Evolutionary conservation across 1,140 invertebrate genomes (phyloP), one percentile per base, ranked within the genome.

Genomic region (Zophobas morio): DNA sequence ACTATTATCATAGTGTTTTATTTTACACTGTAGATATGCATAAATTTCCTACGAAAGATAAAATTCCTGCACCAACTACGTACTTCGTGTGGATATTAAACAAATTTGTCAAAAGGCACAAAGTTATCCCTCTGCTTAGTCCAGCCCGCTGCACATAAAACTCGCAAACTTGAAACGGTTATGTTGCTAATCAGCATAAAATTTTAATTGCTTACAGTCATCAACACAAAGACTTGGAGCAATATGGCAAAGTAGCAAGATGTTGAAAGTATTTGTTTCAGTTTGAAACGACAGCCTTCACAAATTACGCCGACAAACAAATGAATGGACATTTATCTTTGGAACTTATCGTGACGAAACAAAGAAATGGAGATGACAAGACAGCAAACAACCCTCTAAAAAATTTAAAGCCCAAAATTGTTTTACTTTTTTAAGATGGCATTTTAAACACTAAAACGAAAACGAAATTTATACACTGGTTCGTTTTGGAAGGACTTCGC

Each of bases 141-240:
- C 36, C 36, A n/a, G n/a, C 32, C 8, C 35, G 57, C 8, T 39
- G 37, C 36, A 51, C 49, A 51, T 51, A 5, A 63, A 63, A 34
- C 35, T 66, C 60, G 20, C 42, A 66, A 66, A 66, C 37, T 42
- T 36, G 36, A 51, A 51, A 51, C 49, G 49, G 49, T 66, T 66
- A 39, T 33, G 39, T n/a, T 2, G 40, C 60, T 66, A 66, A 66
- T 66, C 60, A 66, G 42, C 60, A 66, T 66, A 66, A 66, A 46
- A 66, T 66, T 66, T 66, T 66, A 66, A 66, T 66, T 66, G 57
- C 57, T 39, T 34, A 6, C 6, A 63, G 36, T 34, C 57, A 63
- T 40, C 49, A 51, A 51, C 49, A 20, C 20, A 51, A 51, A 51
- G 4, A 46, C 42, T 46, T 46, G 35, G 1, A 60, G 49, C 56